Evolutionary conservation across 2,113 vertebrate species (phyloP).

Genomic region (Dipodomys spectabilis): DNA sequence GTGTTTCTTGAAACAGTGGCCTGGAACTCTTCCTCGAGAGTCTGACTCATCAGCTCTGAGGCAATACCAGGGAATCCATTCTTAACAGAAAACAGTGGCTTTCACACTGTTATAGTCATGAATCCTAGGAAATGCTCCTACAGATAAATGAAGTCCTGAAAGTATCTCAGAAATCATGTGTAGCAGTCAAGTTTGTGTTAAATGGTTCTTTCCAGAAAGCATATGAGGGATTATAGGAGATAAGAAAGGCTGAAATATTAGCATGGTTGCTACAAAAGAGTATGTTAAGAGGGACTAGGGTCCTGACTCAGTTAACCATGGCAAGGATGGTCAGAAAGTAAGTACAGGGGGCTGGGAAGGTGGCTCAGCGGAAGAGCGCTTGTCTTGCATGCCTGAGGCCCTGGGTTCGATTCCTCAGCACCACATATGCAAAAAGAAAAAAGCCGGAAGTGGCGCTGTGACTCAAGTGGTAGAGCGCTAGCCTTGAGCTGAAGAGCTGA

Average conservation of each 20-base stretch:
- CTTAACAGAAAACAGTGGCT: background rate
- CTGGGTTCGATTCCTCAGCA: no score
- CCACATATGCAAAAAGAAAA: no score
- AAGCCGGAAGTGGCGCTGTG: no score
- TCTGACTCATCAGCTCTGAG: background rate
- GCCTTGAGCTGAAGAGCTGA: no score
- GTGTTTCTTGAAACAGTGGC: background rate
- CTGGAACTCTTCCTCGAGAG: background rate
- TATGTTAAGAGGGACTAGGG: background rate
- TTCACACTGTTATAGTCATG: background rate
- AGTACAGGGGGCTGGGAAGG: no score
- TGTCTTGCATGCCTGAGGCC: no score
- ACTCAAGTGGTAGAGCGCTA: no score
- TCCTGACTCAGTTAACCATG: background rate
- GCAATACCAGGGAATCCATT: background rate
- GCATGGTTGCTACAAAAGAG: background rate
- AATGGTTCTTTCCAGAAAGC: background rate
- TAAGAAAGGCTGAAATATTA: background rate
- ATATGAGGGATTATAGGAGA: background rate
- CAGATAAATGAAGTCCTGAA: background rate
- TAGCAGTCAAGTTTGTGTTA: background rate
- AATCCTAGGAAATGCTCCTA: background rate
- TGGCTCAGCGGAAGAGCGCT: no score
- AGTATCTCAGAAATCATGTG: background rate
- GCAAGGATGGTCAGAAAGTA: background rate